Evolutionary conservation across 1,140 invertebrate species (phyloP), one percentile per base, ranked within the genome.

Genomic region (Dreissena polymorpha): DNA sequence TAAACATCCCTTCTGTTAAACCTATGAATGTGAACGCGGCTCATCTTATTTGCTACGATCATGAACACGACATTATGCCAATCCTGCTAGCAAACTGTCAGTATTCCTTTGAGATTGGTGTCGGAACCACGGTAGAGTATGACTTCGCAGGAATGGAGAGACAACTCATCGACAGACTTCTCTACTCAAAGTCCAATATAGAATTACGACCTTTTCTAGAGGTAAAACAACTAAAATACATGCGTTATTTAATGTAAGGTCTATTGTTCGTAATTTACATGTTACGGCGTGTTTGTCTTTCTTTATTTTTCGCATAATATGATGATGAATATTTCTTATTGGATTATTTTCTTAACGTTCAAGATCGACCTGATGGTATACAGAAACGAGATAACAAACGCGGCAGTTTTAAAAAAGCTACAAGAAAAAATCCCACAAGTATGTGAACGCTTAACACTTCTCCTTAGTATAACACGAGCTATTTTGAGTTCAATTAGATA

Each of bases 11-110:
- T 39, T 39, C 39, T 25, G 78, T 86, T 16, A n/a, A 51, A 10
- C 57, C 71, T 12, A 74, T 51, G 13, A 60, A 74, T 0, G 27
- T 83, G 0, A 88, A 74, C 10, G 27, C 74, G 14, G 63, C 86
- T n/a, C 87, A 89, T 57, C 70, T 90, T 63, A 83, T 90, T 27
- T 55, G 73, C 27, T 89, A 83, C 68, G 75, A 88, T 23, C 85
- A 81, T 12, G 85, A 88, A 39, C 78, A 76, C 25, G 88, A 90
- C 64, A 51, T 90, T 27, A 78, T 87, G 49, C 87, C 88, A 18
- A 8, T 90, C 50, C 73, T 90, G 10, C 84, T 89, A 86, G 77
- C 87, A n/a, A 86, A 89, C 71, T 90, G 87, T 57, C 86, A 88
- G 68, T 90, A 90, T 75, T 86, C 87, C 16, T 86, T 89, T 51